Conservation (phyloP, 2,797 vertebrate species). For the Micropoecilia bifurca region DNA sequence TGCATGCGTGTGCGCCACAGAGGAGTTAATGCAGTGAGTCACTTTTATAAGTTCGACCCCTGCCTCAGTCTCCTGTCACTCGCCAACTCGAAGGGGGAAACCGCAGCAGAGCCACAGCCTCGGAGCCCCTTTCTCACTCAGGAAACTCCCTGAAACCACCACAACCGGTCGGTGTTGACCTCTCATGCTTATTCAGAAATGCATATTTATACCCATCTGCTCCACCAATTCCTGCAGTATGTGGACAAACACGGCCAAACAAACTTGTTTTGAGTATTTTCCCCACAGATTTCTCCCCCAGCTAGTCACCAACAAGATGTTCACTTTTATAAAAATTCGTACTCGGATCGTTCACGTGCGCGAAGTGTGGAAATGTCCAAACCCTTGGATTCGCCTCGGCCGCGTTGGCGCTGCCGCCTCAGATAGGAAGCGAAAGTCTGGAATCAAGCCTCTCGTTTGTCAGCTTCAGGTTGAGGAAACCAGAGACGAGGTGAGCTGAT, state of each 20-base stretch:
- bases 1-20: slow-evolving; percentile 17
- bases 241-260: not conserved
- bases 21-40: slow-evolving; percentile 52
- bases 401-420: slow-evolving; percentile 16
- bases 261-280: not conserved
- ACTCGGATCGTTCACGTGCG: not conserved
- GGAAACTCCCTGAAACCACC: slow-evolving; percentile 63
- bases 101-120: slow-evolving; percentile 55
- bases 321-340: slow-evolving; percentile 11
- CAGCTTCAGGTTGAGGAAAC: slow-evolving; percentile 54
- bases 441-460: slow-evolving; percentile 49
- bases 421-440: slow-evolving; percentile 50
- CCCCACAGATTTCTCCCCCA: not conserved
- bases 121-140: slow-evolving; percentile 44
- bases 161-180: slow-evolving; percentile 47
- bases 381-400: not conserved
- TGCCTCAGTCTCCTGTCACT: slow-evolving; percentile 28
- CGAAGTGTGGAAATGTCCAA: not conserved
- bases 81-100: slow-evolving; percentile 44
- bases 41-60: slow-evolving; percentile 61
- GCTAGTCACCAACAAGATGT: slow-evolving; percentile 20
- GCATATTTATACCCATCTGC: slow-evolving; percentile 18
- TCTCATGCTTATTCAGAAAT: slow-evolving; percentile 10
- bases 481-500: slow-evolving; percentile 37
- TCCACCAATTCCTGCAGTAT: slow-evolving; percentile 2